A percentile compares a stretch with the other conserved stretches of the same genome.
These are phyloP conservation scores for Hemitrygon akajei DNA, from an alignment of 2,797 vertebrate genomes.

Conservation along the genomic window DNA sequence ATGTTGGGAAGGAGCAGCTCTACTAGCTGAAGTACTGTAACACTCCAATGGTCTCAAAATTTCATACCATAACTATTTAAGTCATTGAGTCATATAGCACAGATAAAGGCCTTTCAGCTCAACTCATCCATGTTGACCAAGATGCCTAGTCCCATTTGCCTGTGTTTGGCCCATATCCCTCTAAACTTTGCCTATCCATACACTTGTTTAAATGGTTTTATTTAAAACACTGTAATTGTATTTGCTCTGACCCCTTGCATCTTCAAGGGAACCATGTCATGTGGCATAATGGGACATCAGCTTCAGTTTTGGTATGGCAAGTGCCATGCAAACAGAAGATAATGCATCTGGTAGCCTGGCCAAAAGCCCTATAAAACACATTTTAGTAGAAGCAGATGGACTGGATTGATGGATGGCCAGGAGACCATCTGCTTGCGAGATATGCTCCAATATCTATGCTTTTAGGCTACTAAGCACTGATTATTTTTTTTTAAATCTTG, in stretches of 20 bases:
- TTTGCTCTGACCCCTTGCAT: background rate
- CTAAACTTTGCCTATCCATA: too few relatives aligned
- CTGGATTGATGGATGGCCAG: background rate
- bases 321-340: background rate
- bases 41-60: too few relatives aligned
- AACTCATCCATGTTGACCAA: too few relatives aligned
- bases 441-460: constrained; percentile 12
- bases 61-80: background rate
- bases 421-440: constrained; percentile 16
- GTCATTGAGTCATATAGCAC: too few relatives aligned
- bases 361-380: background rate
- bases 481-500: constrained; percentile 2
- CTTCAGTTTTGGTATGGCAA: background rate
- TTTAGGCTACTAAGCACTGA: background rate
- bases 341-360: constrained; percentile 15
- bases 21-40: too few relatives aligned
- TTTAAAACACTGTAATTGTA: too few relatives aligned
- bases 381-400: constrained; percentile 21
- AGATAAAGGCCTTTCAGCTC: too few relatives aligned
- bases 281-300: background rate
- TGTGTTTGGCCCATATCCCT: too few relatives aligned
- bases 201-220: too few relatives aligned
- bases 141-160: too few relatives aligned
- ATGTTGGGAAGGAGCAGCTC: too few relatives aligned
- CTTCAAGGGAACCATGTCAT: background rate